These are phyloP conservation scores for Spodoptera exigua DNA, from an alignment of 2,888 invertebrate species.

Conservation along the genomic window DNA sequence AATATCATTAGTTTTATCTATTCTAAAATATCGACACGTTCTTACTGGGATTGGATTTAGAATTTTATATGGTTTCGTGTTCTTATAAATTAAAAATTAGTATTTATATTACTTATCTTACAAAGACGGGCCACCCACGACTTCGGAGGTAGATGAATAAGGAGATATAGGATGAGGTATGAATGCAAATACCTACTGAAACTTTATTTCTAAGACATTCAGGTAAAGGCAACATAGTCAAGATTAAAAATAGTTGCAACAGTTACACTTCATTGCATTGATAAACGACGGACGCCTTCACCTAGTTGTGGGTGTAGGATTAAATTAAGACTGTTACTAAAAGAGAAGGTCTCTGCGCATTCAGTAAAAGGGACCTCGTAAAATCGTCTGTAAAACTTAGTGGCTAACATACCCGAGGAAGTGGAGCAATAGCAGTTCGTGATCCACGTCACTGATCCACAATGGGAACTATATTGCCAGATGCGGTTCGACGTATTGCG, in stretches of 20 bases:
- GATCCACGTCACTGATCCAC: slow-evolving; percentile 74
- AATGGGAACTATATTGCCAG: slow-evolving; percentile 76
- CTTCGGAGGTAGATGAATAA: too few species aligned
- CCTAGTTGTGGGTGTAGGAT: slow-evolving; percentile 58
- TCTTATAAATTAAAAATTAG: slow-evolving; percentile 24
- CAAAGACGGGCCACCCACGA: slow-evolving; percentile 30
- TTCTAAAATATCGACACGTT: slow-evolving; percentile 44
- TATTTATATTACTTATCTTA: slow-evolving; percentile 27
- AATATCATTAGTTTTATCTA: slow-evolving; percentile 56
- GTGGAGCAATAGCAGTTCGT: slow-evolving; percentile 73
- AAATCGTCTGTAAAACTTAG: slow-evolving; percentile 48
- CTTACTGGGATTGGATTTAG: slow-evolving; percentile 25
- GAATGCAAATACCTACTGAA: background rate
- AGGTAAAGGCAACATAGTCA: slow-evolving; percentile 15
- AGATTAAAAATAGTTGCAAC: slow-evolving; percentile 48
- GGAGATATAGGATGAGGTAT: background rate
- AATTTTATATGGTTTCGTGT: slow-evolving; percentile 25
- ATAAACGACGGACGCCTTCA: slow-evolving; percentile 57
- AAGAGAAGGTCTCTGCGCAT: slow-evolving; percentile 56
- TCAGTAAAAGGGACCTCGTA: slow-evolving; percentile 58
- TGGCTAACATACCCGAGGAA: slow-evolving; percentile 63
- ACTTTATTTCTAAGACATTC: slow-evolving; percentile 4
- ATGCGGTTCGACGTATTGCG: slow-evolving; percentile 76
- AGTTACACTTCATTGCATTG: slow-evolving; percentile 50
- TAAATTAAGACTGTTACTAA: slow-evolving; percentile 54